phyloP scores from a whole-genome alignment of 2,888 invertebrate species.

The Leucophora obtusa region DNA sequence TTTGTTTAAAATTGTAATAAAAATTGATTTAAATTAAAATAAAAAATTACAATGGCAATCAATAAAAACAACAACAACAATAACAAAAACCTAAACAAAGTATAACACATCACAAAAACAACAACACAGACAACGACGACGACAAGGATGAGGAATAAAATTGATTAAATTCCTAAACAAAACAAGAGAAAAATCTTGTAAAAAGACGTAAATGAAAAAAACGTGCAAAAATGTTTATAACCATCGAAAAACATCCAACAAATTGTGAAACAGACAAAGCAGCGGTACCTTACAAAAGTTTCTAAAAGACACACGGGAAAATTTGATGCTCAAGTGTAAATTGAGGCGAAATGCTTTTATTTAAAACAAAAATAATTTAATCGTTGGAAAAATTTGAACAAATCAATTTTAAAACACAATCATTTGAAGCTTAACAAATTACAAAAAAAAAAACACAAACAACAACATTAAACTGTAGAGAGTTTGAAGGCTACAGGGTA shows the following conservation, averaged over 20 bases:
- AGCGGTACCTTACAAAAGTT: constrained; percentile 18
- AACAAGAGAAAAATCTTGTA: constrained; percentile 45
- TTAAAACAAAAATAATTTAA: constrained; percentile 74
- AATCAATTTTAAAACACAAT: constrained; percentile 75
- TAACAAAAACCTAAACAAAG: no score
- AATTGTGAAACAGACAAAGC: constrained; percentile 34
- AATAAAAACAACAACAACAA: constrained; percentile 69
- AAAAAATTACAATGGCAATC: constrained; percentile 68
- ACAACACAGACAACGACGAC: constrained; percentile 13
- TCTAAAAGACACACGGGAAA: neutral
- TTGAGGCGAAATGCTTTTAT: constrained; percentile 58
- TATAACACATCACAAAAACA: constrained; percentile 43
- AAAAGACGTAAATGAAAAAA: constrained; percentile 53
- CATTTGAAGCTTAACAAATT: constrained; percentile 59
- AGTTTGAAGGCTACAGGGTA: constrained; percentile 11
- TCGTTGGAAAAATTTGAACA: constrained; percentile 78
- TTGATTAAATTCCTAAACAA: constrained; percentile 57
- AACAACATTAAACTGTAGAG: constrained; percentile 50
- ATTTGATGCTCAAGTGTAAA: constrained; percentile 53
- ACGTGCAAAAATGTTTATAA: constrained; percentile 58
- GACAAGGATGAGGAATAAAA: constrained; percentile 2
- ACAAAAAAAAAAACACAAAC: constrained; percentile 53
- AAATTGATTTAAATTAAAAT: constrained; percentile 61
- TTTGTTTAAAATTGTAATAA: constrained; percentile 29
- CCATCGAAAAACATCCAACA: neutral